Base-by-base conservation (phyloP, 2,888 invertebrate genomes). In the Stegophylla sp. region DNA sequence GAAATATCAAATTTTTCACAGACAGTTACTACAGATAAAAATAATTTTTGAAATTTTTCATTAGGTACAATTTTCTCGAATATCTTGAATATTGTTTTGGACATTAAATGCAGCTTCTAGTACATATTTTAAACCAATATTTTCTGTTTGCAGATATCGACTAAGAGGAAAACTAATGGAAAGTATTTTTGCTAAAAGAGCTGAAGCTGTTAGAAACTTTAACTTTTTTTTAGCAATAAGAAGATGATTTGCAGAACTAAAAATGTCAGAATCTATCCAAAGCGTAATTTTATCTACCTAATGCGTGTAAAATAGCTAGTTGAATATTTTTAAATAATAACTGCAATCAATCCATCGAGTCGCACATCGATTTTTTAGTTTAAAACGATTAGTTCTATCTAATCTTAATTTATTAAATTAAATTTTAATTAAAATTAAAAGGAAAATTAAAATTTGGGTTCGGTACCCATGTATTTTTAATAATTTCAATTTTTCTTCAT, bases 141-240 rank as follows among this genome's bases (percentile, higher is more conserved):
- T 66, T 66, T 1, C 45, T 45, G 69, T 34, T 71, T 71, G 71
- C 23, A 72, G 15, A 43, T 59, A 59, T 59, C 23, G 9, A 3
- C 56, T 43, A 3, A 43, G 43, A 15, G 56, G 20, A 34, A 56
- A 56, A 56, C 41, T 56, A 7, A 71, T 56, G 9, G 41, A 72
- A 72, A 56, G 20, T 72, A 56, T 72, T 72, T 72, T 72, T 3
- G 56, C 56, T 72, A 72, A 72, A 72, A 72, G 53, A 56, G 72
- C 0, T 56, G 41, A 56, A 41, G 13, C 53, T 23, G 56, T 41
- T 72, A 56, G 56, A 72, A 71, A 53, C 13, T 28, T 71, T n/a
- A 71, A 53, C 20, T 51, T 51, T 34, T n/a, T 34, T 53, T 34
- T 71, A n/a, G 20, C 34, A 71, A 28, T 71, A 71, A 45, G 13